Evolutionary conservation across 2,113 vertebrate species (phyloP).

Genomic region (western clawed frog (Xenopus tropicalis)): UCB_Xtro_10.0 CM004448.2:61123501-61124000

Average conservation of each 20-base stretch:
- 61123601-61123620: too few relatives aligned
- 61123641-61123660: background rate
- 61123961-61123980: too few relatives aligned
- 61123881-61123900: background rate
- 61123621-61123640: background rate
- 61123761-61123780: background rate
- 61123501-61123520: too few relatives aligned
- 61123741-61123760: slow-evolving; percentile 4
- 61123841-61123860: background rate
- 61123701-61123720: background rate
- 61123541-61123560: too few relatives aligned
- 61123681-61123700: slow-evolving; percentile 1
- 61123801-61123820: slow-evolving; percentile 8
- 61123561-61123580: too few relatives aligned
- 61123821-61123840: slow-evolving; percentile 6
- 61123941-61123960: too few relatives aligned
- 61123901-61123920: background rate
- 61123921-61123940: too few relatives aligned
- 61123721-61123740: background rate
- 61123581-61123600: too few relatives aligned
- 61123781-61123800: slow-evolving; percentile 15
- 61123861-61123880: slow-evolving; percentile 15
- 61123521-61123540: too few relatives aligned
- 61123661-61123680: background rate
- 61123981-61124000: too few relatives aligned